Evolutionary conservation across 64 coral and sea anemone species (phyloP), one percentile per base, ranked within the genome.

Genomic region (Montipora foliosa): DNA sequence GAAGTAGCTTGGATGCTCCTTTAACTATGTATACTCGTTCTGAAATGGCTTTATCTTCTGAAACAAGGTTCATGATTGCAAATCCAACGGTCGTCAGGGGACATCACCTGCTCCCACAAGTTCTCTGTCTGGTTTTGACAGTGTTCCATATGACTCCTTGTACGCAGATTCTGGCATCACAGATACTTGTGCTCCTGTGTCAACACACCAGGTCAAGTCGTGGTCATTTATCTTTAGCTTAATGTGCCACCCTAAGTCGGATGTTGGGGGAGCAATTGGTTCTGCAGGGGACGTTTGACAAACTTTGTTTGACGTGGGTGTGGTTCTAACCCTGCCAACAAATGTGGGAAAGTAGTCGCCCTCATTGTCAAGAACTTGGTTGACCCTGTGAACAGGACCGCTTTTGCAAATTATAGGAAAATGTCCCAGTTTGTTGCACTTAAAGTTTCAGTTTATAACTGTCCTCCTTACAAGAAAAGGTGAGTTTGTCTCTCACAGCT

Each of bases 21-120:
- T 90, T 15, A 6, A 14, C 49, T 52, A 14, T 69, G 47, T 59
- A 0, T 16, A 77, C 87, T 29, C 49, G 29, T 44, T 76, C 87
- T 88, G 17, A 76, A 77, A 76, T 76, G 71, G 37, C 19, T 58
- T 20, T 88, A 16, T 58, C 55, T 44, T 76, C 16, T 37, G 24
- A 71, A 11, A 48, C 6, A 13, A 90, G 88, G 15, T 90, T 79
- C 44, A 90, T 80, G 16, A 76, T 58, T 79, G 88, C 57, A 47
- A 52, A 47, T 21, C 76, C 76, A 69, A 80, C 19, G 88, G 76
- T 79, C 17, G 22, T 16, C 24, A 86, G 21, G 2, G 83, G 49
- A 77, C 76, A 49, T 93, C 74, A 7, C 82, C 82, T 22, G 81
- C 82, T 87, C 91, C 81, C 64, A 93, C 91, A 71, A 93, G 91